A percentile compares a stretch with the other conserved stretches of the same genome.
phyloP scores from a whole-genome alignment of 2,113 vertebrate species.

The Hucho hucho region DNA sequence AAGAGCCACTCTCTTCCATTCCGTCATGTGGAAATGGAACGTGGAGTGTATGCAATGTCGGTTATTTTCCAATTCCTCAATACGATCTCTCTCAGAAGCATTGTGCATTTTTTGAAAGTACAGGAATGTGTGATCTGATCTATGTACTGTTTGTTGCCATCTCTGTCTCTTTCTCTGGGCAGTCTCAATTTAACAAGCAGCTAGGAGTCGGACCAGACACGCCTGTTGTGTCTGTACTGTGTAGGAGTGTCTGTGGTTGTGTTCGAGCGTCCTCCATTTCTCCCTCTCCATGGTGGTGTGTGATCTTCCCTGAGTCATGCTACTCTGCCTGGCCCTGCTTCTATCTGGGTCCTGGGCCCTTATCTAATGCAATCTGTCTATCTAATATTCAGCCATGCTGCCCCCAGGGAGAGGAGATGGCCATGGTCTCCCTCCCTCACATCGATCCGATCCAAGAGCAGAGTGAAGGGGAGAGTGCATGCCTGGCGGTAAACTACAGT shows the following conservation, averaged over 20 bases:
- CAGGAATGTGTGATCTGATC: no score
- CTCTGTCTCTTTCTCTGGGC: no score
- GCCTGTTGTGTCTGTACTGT: no score
- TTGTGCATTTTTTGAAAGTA: no score
- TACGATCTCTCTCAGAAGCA: no score
- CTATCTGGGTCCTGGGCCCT: not conserved
- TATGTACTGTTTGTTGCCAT: no score
- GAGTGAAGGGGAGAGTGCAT: not conserved
- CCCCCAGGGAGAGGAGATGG: not conserved
- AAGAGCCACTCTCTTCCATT: no score
- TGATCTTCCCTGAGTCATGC: not conserved
- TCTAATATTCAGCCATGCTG: not conserved
- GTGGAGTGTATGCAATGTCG: no score
- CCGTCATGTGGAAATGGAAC: no score
- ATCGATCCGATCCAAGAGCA: not conserved
- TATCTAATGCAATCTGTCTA: slow-evolving; percentile 3
- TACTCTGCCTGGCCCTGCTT: not conserved
- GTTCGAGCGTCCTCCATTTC: not conserved
- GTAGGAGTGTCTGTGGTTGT: not conserved
- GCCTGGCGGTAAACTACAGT: not conserved
- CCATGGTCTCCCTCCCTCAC: not conserved
- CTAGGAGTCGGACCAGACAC: no score
- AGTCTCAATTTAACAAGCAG: no score
- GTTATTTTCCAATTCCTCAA: no score
- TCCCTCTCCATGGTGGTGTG: not conserved